Evolutionary conservation across 2,797 vertebrate genomes (phyloP).

Genomic region (Capromys pilorides): DNA sequence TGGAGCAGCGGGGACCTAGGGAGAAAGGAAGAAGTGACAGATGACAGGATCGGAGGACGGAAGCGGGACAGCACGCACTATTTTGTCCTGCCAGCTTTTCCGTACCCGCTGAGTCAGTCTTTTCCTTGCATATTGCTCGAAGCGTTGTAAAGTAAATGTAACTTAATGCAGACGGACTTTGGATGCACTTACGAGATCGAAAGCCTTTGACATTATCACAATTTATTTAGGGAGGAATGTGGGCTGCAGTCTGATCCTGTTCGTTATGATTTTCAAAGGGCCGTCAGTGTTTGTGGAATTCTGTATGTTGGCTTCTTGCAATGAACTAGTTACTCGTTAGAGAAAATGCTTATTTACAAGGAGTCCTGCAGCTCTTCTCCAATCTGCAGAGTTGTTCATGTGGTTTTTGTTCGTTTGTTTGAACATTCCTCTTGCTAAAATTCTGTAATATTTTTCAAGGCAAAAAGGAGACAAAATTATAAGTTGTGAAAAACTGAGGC

Average conservation of each 20-base stretch:
- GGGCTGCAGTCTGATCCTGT: neutral
- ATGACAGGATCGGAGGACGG: neutral
- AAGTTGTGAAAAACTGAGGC: neutral
- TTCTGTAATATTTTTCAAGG: constrained; percentile 14
- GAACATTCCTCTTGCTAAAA: neutral
- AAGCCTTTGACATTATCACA: neutral
- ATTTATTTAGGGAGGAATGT: neutral
- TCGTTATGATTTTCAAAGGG: neutral
- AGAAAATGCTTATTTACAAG: constrained; percentile 23
- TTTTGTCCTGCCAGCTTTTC: neutral
- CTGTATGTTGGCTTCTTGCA: neutral
- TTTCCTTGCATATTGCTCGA: neutral
- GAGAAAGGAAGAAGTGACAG: neutral
- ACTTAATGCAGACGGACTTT: neutral
- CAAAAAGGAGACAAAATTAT: constrained; percentile 52
- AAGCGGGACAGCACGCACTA: neutral
- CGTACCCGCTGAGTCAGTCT: neutral
- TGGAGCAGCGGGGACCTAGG: neutral
- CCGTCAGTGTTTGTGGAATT: neutral
- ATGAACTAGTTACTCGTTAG: neutral
- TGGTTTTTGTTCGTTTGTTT: neutral
- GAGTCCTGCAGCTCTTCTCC: constrained; percentile 23
- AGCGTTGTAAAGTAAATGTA: neutral
- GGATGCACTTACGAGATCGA: neutral
- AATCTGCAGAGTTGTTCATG: neutral